These are phyloP conservation scores for Puntigrus tetrazona DNA, from an alignment of 2,113 vertebrate species.

Conservation along the genomic window DNA sequence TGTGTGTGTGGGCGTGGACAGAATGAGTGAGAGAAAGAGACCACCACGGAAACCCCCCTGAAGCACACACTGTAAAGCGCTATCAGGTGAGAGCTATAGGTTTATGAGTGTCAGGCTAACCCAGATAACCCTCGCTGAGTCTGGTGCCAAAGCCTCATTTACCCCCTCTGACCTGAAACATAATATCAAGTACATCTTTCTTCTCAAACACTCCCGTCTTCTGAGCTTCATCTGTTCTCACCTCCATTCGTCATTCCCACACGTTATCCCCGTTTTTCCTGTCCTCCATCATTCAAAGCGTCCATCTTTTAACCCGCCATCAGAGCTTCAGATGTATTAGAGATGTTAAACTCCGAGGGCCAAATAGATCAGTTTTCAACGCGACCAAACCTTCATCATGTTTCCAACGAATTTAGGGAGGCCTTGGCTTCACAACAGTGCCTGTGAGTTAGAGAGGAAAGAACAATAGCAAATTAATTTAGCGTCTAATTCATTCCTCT, in stretches of 20 bases:
- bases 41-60: background rate
- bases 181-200: slow-evolving; percentile 20
- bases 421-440: background rate
- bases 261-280: background rate
- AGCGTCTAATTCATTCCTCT: background rate
- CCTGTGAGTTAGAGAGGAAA: slow-evolving; percentile 5
- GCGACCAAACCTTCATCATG: background rate
- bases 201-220: slow-evolving; percentile 37
- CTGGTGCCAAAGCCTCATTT: slow-evolving; percentile 10
- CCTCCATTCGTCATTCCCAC: slow-evolving; percentile 36
- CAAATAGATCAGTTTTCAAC: slow-evolving; percentile 10
- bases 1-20: slow-evolving; percentile 19
- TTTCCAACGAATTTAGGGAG: background rate
- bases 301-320: slow-evolving; percentile 3
- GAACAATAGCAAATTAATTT: slow-evolving; percentile 12
- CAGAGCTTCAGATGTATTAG: slow-evolving; percentile 1
- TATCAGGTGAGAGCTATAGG: slow-evolving; percentile 5
- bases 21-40: background rate
- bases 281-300: slow-evolving; percentile 8
- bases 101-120: slow-evolving; percentile 40
- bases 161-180: slow-evolving; percentile 10
- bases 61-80: background rate
- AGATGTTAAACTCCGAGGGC: background rate
- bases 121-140: slow-evolving; percentile 35
- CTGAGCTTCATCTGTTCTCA: slow-evolving; percentile 44